A percentile compares a stretch with the other conserved stretches of the same genome.
Conservation (phyloP, 2,888 invertebrate genomes). For the Perizoma flavofasciatum region DNA sequence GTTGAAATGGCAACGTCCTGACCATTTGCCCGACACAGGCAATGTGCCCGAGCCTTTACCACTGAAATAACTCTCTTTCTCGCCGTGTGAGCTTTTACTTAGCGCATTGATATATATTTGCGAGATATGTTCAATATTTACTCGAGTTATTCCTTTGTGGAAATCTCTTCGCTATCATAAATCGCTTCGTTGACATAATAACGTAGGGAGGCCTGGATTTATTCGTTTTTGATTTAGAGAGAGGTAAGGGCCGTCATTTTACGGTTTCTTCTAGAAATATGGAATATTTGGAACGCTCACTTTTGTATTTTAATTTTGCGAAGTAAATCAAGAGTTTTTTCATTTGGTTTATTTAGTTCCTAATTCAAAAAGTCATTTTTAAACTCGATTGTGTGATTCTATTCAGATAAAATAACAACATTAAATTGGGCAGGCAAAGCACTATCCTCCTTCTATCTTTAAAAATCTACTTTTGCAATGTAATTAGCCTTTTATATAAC, state of each 20-base stretch:
- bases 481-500: too few relatives aligned
- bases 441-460: too few relatives aligned
- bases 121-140: slow-evolving; percentile 67
- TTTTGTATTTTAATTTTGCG: slow-evolving; percentile 50
- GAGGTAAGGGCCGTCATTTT: slow-evolving; percentile 66
- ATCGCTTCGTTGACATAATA: slow-evolving; percentile 81
- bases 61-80: not conserved
- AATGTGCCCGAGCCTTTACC: too few relatives aligned
- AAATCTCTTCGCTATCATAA: slow-evolving; percentile 80
- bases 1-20: too few relatives aligned
- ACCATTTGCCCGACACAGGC: too few relatives aligned
- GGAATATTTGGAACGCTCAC: slow-evolving; percentile 45
- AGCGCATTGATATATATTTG: slow-evolving; percentile 49
- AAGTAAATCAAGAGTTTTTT: slow-evolving; percentile 37
- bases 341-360: slow-evolving; percentile 27
- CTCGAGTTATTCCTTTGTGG: slow-evolving; percentile 66
- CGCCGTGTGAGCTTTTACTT: slow-evolving; percentile 18
- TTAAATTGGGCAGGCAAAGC: too few relatives aligned
- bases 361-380: too few relatives aligned
- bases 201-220: slow-evolving; percentile 77
- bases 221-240: slow-evolving; percentile 79
- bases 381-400: too few relatives aligned
- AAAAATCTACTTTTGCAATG: too few relatives aligned
- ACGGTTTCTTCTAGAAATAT: slow-evolving; percentile 54
- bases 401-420: too few relatives aligned